Evolutionary conservation across 2,888 invertebrate species (phyloP).

Genomic region (Cheilosia urbana): DNA sequence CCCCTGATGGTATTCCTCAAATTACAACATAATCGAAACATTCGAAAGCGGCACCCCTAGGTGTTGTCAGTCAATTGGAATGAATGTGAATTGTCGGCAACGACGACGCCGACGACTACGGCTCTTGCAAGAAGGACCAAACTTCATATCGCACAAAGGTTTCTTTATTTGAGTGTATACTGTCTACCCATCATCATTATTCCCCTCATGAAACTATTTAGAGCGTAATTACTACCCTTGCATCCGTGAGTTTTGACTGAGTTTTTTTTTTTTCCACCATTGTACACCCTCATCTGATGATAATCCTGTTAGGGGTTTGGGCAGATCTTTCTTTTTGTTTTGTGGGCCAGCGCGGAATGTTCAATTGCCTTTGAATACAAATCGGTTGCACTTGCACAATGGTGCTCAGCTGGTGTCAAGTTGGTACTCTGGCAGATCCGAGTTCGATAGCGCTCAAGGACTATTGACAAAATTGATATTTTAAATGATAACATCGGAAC

Average conservation of each 20-base stretch:
- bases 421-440: constrained; percentile 32
- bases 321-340: constrained; percentile 27
- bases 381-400: constrained; percentile 65
- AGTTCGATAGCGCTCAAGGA: constrained; percentile 12
- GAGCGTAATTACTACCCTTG: constrained; percentile 65
- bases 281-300: constrained; percentile 54
- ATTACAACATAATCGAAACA: constrained; percentile 78
- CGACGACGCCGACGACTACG: constrained; percentile 18
- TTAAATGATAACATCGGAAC: neutral
- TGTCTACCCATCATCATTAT: neutral
- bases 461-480: constrained; percentile 27
- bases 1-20: constrained; percentile 77
- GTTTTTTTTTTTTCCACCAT: constrained; percentile 51
- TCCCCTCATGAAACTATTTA: constrained; percentile 67
- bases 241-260: constrained; percentile 22
- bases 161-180: constrained; percentile 37
- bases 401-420: constrained; percentile 64
- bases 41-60: constrained; percentile 82
- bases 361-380: constrained; percentile 66
- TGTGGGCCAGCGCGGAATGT: constrained; percentile 31
- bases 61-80: constrained; percentile 84
- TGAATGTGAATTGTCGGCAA: constrained; percentile 78
- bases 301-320: constrained; percentile 67
- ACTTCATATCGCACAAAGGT: constrained; percentile 68
- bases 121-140: constrained; percentile 38